A percentile compares a stretch with the other conserved stretches of the same genome.
Evolutionary conservation across 2,888 invertebrate genomes (phyloP).

Genomic region (Ditula angustiorana): DNA sequence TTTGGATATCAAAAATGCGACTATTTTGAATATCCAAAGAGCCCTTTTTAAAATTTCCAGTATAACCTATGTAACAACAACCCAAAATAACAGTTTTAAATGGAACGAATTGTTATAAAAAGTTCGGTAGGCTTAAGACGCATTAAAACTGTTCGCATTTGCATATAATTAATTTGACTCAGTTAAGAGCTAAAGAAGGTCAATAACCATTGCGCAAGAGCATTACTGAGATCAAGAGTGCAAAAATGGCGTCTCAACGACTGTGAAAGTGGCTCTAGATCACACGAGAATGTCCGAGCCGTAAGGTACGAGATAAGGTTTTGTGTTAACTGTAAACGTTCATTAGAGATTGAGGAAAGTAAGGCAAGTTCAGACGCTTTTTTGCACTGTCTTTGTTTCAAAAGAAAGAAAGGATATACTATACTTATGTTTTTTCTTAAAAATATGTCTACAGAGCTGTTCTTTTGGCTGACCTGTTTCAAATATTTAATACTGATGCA

Average conservation of each 20-base stretch:
- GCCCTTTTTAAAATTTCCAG: too few species aligned
- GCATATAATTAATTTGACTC: conserved; percentile 19
- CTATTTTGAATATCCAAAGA: too few species aligned
- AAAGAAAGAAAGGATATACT: background rate
- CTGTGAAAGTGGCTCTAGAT: conserved; percentile 30
- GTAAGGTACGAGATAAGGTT: background rate
- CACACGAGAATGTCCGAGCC: background rate
- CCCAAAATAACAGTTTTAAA: background rate
- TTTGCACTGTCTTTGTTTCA: background rate
- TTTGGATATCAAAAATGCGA: too few species aligned
- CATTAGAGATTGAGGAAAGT: background rate
- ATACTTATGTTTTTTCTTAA: background rate
- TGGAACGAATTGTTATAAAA: conserved; percentile 11
- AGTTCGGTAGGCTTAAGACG: conserved; percentile 11
- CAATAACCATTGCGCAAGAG: conserved; percentile 29
- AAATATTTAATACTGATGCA: too few species aligned
- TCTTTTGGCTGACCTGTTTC: too few species aligned
- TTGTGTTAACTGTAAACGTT: conserved; percentile 5
- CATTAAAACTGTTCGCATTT: conserved; percentile 11
- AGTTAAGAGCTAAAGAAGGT: conserved; percentile 20
- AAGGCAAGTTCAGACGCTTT: background rate
- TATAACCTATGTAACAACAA: too few species aligned
- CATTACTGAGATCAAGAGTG: background rate
- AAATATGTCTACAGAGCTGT: too few species aligned
- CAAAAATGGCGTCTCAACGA: background rate